Percentiles rank a stretch among this genome's conserved stretches.
phyloP scores from a whole-genome alignment of 2,888 invertebrate genomes.

The Agrochola macilenta region DNA sequence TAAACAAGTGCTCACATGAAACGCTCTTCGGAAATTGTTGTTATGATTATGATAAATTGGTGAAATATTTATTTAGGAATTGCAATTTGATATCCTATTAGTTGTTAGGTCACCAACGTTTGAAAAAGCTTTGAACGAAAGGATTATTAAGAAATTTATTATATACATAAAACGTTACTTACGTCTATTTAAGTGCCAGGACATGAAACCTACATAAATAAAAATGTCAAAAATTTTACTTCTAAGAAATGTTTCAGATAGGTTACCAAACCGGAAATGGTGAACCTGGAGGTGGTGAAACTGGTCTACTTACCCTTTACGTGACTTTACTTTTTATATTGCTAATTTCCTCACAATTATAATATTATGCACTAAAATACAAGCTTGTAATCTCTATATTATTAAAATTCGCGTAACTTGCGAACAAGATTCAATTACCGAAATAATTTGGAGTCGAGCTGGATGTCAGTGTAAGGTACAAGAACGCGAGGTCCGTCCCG shows the following conservation, averaged over 20 bases:
- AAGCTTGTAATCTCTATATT: background rate
- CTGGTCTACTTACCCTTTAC: no score
- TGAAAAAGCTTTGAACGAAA: no score
- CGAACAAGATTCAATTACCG: conserved; percentile 58
- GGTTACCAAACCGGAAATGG: background rate
- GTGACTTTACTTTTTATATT: background rate
- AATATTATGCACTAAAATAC: background rate
- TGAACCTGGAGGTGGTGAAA: background rate
- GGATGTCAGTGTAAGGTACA: conserved; percentile 65
- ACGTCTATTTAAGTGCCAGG: background rate
- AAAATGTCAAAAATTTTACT: no score
- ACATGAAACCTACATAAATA: background rate
- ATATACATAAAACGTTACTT: no score
- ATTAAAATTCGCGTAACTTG: conserved; percentile 29
- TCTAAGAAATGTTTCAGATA: background rate
- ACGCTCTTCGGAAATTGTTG: background rate
- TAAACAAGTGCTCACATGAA: background rate
- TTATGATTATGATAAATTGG: background rate
- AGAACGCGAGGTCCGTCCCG: conserved; percentile 76
- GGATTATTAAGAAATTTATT: background rate
- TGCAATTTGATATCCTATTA: background rate
- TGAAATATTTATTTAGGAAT: background rate
- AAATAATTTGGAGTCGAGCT: conserved; percentile 61
- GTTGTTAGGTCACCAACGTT: background rate
- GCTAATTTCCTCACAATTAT: background rate